Evolutionary conservation across 2,888 invertebrate species (phyloP), one percentile per base, ranked within the genome.

Genomic region (Drosophila aldrichi): DNA sequence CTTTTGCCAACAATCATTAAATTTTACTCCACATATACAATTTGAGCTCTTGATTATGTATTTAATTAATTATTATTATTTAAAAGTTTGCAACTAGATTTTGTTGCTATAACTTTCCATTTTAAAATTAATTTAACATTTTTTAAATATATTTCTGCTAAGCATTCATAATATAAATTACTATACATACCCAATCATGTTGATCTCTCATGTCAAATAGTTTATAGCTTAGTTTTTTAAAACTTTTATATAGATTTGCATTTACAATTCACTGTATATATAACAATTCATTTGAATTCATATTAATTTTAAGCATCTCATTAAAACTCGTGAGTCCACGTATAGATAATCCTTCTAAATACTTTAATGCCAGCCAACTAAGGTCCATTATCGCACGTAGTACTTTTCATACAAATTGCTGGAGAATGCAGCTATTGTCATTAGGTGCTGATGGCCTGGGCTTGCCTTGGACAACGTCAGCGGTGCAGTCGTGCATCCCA

Each of bases 401-500:
- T 32, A 20, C 25, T 49, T 34, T 20, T n/a, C 22, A 41, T 25
- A 12, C 18, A 20, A 10, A 16, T 56, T 38, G 48, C 44, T 40
- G 22, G 25, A 44, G 34, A 48, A 36, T 46, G 65, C 29, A 66
- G 40, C 38, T 40, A 49, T 63, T 64, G 60, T 48, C 48, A 70
- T 62, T 65, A 29, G 56, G 46, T 14, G 43, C 29, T 62, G 38
- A 51, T 60, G 48, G 22, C n/a, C 56, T 44, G 32, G 58, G 29
- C 65, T 59, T 36, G 46, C 54, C 63, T 51, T 62, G 65, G 65
- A 61, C 77, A 70, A 61, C 58, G 68, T 57, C 64, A 67, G 48
- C 67, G 70, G 70, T 84, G 84, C 84, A 84, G 68, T 87, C 87
- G 89, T 89, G 84, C 84, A 84, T 89, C 70, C 70, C 79, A 83